Evolutionary conservation across 2,888 invertebrate species (phyloP), one percentile per base, ranked within the genome.

Genomic region (Eurytoma adleriae): DNA sequence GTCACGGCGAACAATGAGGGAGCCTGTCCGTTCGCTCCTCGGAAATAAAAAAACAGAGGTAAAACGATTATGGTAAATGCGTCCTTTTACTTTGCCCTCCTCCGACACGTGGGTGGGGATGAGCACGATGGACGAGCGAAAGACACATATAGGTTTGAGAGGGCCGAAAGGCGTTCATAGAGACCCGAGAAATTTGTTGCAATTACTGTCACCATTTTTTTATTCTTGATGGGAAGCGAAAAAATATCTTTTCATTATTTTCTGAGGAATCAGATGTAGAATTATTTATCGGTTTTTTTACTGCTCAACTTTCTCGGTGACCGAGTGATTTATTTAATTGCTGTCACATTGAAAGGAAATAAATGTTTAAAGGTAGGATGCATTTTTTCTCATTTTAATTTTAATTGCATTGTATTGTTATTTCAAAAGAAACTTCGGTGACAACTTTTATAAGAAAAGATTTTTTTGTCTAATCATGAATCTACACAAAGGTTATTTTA

Each of bases 1-100:
- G 73, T 73, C 73, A 78, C 48, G 68, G 1, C 27, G 68, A 61
- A 72, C 73, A 78, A 78, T 73, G 68, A 54, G 57, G 14, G 27
- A 50, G n/a, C 27, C 16, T 27, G 30, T 14, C 10, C n/a, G 64
- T 12, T 40, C 40, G 30, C n/a, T 48, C 20, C 20, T 40, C 24
- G 66, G 64, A 74, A 66, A 56, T 66, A 56, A 56, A 66, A 66
- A 64, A 20, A 66, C 40, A 54, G 73, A 66, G 56, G 4, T 56
- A 57, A 40, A 66, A 70, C 56, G 50, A 78, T 78, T 66, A 52
- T 50, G 64, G 59, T 66, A 50, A 64, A 77, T 70, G 54, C 40
- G 40, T 16, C 40, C 40, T 56, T 59, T 50, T n/a, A 30, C 30
- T 40, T 40, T 27, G 13, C 13, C 67, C 50, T 61, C 1, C 27